Evolutionary conservation across 2,113 vertebrate species (phyloP).

Genomic region (Progne subis): DNA sequence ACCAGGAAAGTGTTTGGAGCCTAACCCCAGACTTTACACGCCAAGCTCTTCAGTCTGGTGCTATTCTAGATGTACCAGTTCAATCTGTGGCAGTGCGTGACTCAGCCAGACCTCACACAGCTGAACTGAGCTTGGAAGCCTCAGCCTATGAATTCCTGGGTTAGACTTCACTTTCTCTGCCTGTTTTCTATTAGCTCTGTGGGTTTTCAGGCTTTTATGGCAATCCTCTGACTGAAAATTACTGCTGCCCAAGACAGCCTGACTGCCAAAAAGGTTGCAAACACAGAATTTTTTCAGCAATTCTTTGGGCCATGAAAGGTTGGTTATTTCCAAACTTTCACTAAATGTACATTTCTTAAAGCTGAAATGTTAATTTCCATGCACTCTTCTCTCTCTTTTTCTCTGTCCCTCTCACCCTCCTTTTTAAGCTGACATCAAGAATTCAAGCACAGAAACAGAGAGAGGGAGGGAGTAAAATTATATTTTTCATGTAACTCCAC

Average conservation of each 20-base stretch:
- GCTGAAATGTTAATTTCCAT: conserved; percentile 64
- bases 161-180: conserved; percentile 79
- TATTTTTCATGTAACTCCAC: conserved; percentile 52
- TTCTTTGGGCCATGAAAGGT: conserved; percentile 27
- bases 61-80: conserved; percentile 54
- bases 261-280: conserved; percentile 71
- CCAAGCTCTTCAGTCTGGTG: conserved; percentile 44
- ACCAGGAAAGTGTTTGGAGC: conserved; percentile 27
- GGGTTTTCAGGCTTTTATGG: conserved; percentile 77
- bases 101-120: conserved; percentile 75
- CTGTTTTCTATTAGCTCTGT: conserved; percentile 86
- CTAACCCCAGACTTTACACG: not conserved
- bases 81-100: conserved; percentile 64
- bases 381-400: not conserved
- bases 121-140: conserved; percentile 63
- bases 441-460: conserved; percentile 47
- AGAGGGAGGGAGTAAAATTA: conserved; percentile 1
- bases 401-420: not conserved
- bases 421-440: conserved; percentile 65
- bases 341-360: conserved; percentile 52
- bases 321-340: conserved; percentile 56
- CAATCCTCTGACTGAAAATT: conserved; percentile 71
- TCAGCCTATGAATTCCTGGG: conserved; percentile 75
- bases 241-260: conserved; percentile 66
- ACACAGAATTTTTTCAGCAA: conserved; percentile 53